Evolutionary conservation across 2,888 invertebrate species (phyloP).

Genomic region (Lepas anatifera): DNA sequence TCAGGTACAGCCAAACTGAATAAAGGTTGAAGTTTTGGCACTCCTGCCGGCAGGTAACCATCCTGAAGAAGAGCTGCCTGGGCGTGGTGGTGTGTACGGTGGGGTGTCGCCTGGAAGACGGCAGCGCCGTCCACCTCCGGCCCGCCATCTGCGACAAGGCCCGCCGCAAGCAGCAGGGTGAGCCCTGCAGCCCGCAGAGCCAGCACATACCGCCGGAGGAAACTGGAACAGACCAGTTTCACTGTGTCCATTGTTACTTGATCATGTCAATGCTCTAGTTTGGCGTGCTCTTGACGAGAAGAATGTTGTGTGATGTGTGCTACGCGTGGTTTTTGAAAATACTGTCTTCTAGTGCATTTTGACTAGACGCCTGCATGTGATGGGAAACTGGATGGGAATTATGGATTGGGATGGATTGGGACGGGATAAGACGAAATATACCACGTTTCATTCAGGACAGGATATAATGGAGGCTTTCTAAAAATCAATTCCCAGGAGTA

Average conservation of each 20-base stretch:
- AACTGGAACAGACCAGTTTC: not conserved
- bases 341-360: too few species aligned
- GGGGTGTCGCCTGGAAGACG: conserved; percentile 63
- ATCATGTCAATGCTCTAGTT: not conserved
- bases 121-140: conserved; percentile 73
- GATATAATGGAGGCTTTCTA: too few species aligned
- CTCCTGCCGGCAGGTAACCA: conserved; percentile 45
- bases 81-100: conserved; percentile 87
- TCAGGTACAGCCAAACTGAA: too few species aligned
- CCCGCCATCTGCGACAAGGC: conserved; percentile 98
- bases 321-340: too few species aligned
- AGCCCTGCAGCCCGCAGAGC: conserved; percentile 16
- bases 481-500: too few species aligned
- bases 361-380: too few species aligned
- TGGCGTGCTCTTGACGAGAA: not conserved
- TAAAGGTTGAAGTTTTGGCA: too few species aligned
- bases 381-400: too few species aligned
- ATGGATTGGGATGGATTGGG: too few species aligned
- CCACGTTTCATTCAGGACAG: too few species aligned
- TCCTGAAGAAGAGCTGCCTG: conserved; percentile 52
- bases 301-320: too few species aligned
- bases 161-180: conserved; percentile 82
- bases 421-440: too few species aligned
- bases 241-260: not conserved
- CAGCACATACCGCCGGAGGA: not conserved